Evolutionary conservation across 92 coral and sea anemone genomes (phyloP), one percentile per base, ranked within the genome.

Genomic region (Epizoanthus scotinus): DNA sequence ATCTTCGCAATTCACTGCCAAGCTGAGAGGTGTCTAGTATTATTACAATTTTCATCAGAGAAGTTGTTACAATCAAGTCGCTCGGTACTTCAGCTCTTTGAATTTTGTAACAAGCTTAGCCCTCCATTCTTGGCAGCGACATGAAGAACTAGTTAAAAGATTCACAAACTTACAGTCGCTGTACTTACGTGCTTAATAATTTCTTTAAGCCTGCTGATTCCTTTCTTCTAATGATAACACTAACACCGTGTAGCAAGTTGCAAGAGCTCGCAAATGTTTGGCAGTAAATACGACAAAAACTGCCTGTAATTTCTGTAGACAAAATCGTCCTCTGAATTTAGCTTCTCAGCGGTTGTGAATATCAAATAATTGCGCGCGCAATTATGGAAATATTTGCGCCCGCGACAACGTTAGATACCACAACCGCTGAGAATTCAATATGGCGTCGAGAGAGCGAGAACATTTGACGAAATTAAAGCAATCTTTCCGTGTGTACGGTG

Each of bases 61-160:
- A 22, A 21, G 81, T 59, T 75, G 81, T 47, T 75, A 27, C 81
- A 75, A 59, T 75, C 57, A 75, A 59, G 27, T 59, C 2, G 81
- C 47, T 31, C 21, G 68, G 81, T 75, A 40, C 67, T 36, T 75
- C 81, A 36, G 6, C 81, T 75, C 81, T 58, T 17, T 59, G 68
- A 59, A 28, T 58, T 24, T 75, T 34, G 59, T 75, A 58, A 38
- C 81, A 57, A 75, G 56, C 21, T 59, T 20, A 36, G 21, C 47
- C 64, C 20, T 75, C 36, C 31, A 29, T 49, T 74, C 52, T 75
- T 75, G 68, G 55, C 29, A 36, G 29, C 10, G 49, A 53, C 52
- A 9, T 42, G 52, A 47, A 47, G 52, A 47, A 10, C 14, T 47
- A 9, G 17, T 9, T 47, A 10, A 47, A 29, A 21, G 29, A 57